Conservation (phyloP, 2,113 vertebrate genomes). For the Pangasianodon gigas region DNA sequence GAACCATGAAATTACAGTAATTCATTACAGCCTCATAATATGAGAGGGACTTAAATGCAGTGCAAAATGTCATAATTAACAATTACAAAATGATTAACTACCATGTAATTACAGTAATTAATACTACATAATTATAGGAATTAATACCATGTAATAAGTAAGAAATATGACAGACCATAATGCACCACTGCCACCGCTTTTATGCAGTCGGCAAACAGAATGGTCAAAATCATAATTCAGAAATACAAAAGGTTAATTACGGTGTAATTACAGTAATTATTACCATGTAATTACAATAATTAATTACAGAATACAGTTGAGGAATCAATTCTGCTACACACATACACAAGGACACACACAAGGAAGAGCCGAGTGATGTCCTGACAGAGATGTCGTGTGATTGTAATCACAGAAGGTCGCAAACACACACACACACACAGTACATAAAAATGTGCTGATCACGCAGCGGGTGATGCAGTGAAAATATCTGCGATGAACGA, state of each 20-base stretch:
- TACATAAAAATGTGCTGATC: conserved; percentile 66
- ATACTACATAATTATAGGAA: not conserved
- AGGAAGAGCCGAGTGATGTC: not conserved
- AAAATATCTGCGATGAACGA: conserved; percentile 64
- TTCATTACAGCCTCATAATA: not conserved
- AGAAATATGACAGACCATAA: not conserved
- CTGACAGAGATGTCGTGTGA: not conserved
- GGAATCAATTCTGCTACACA: not conserved
- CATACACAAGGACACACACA: not conserved
- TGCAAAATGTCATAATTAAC: not conserved
- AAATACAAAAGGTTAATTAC: not conserved
- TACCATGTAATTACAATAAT: not conserved
- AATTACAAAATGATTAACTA: not conserved
- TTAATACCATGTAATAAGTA: not conserved
- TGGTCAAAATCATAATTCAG: too few species aligned
- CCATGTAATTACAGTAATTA: not conserved
- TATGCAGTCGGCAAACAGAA: not conserved
- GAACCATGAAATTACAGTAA: not conserved
- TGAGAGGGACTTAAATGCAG: not conserved
- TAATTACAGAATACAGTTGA: not conserved
- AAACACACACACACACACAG: conserved; percentile 1
- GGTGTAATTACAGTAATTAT: not conserved
- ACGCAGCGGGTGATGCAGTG: conserved; percentile 61
- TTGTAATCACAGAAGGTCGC: conserved; percentile 4
- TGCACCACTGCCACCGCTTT: not conserved